Conservation (phyloP, 2,113 vertebrate species). For the Ovibos moschatus region DNA sequence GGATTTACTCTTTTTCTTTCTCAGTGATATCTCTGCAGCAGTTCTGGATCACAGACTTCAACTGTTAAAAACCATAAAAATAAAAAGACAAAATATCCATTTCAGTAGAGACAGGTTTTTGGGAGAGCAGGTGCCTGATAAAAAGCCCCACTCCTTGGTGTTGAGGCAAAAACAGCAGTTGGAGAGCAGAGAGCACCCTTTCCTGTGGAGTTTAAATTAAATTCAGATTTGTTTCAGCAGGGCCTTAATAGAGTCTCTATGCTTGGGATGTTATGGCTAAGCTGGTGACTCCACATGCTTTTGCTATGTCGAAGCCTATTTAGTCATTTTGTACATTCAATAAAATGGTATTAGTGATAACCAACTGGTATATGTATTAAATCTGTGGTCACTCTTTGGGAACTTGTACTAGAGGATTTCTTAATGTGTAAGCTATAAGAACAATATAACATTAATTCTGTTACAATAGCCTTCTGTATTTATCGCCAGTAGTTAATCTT, state of each 20-base stretch:
- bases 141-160: constrained; percentile 57
- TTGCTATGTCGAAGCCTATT: not conserved
- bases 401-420: not conserved
- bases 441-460: not conserved
- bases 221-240: constrained; percentile 79
- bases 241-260: constrained; percentile 68
- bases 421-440: not conserved
- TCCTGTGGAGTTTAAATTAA: constrained; percentile 77
- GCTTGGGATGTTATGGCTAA: constrained; percentile 33
- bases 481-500: not conserved
- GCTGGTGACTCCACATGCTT: not conserved
- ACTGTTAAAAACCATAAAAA: not conserved
- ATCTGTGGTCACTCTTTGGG: not conserved
- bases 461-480: not conserved
- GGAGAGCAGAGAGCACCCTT: constrained; percentile 40
- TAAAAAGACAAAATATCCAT: constrained; percentile 47
- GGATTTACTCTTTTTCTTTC: not conserved
- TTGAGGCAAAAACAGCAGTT: constrained; percentile 57
- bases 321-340: not conserved
- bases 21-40: not conserved
- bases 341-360: constrained; percentile 27
- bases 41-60: not conserved
- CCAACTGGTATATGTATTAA: constrained; percentile 24
- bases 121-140: constrained; percentile 68
- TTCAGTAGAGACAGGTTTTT: constrained; percentile 53